Conservation (phyloP, 2,113 vertebrate species). For the Mastomys coucha region DNA sequence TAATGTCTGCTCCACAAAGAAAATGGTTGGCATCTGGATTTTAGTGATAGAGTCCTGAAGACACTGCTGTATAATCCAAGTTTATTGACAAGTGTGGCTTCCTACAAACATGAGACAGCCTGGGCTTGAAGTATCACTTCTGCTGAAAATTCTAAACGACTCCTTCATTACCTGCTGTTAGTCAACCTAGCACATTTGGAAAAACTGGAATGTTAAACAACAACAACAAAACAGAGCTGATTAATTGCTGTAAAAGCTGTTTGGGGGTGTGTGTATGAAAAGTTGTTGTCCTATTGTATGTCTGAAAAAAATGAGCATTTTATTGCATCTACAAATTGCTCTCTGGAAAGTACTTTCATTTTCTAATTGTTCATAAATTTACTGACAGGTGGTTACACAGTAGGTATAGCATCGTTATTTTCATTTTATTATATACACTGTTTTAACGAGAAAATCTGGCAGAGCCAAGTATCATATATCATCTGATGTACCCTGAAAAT, state of each 20-base stretch:
- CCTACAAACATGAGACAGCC: neutral
- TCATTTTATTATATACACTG: slow-evolving; percentile 81
- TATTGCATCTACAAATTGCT: slow-evolving; percentile 85
- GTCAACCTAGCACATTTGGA: neutral
- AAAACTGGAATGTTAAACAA: slow-evolving; percentile 43
- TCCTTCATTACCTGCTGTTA: neutral
- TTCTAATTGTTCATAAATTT: slow-evolving; percentile 92
- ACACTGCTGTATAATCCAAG: neutral
- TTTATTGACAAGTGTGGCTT: neutral
- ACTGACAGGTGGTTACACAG: slow-evolving; percentile 89
- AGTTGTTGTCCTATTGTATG: slow-evolving; percentile 86
- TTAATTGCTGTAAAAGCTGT: slow-evolving; percentile 81
- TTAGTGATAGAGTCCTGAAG: neutral
- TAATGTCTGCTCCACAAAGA: neutral
- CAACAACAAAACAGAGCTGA: slow-evolving; percentile 74
- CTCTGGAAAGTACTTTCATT: slow-evolving; percentile 88
- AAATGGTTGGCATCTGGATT: slow-evolving; percentile 24
- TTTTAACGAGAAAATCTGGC: slow-evolving; percentile 81
- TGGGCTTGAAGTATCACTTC: neutral
- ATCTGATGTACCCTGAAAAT: neutral
- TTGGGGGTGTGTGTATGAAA: slow-evolving; percentile 57
- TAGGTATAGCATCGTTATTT: slow-evolving; percentile 85
- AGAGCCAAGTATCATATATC: slow-evolving; percentile 12
- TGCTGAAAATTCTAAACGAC: slow-evolving; percentile 36
- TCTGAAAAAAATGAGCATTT: slow-evolving; percentile 82